Conservation (phyloP, 2,888 invertebrate species). For the Drosophila rubida region DNA sequence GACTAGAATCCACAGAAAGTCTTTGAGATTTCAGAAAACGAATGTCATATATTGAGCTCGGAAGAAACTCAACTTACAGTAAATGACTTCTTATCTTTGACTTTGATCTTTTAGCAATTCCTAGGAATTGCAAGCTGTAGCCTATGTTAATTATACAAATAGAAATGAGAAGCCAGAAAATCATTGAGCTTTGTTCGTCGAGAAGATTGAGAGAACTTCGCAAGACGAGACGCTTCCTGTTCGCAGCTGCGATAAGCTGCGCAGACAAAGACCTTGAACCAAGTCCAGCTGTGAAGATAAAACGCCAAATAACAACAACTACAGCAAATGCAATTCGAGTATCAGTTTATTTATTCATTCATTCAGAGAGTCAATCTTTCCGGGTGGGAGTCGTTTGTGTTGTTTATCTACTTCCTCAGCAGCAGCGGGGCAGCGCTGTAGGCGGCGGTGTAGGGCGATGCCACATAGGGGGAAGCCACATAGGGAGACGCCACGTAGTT, state of each 20-base stretch:
- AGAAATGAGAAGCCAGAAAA: slow-evolving; percentile 25
- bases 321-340: slow-evolving; percentile 14
- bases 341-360: slow-evolving; percentile 23
- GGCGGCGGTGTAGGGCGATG: slow-evolving; percentile 63
- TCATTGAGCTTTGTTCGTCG: slow-evolving; percentile 19
- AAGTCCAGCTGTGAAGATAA: slow-evolving; percentile 24
- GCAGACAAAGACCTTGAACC: slow-evolving; percentile 57
- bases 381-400: slow-evolving; percentile 2
- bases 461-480: slow-evolving; percentile 65
- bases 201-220: slow-evolving; percentile 26
- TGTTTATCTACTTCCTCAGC: slow-evolving; percentile 62
- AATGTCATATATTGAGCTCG: no score
- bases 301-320: slow-evolving; percentile 16
- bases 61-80: no score
- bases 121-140: no score
- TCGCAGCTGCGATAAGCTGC: slow-evolving; percentile 29
- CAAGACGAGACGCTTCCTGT: slow-evolving; percentile 41
- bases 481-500: slow-evolving; percentile 64
- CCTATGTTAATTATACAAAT: not conserved
- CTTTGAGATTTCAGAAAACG: no score
- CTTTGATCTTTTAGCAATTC: no score
- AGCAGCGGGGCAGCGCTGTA: slow-evolving; percentile 65
- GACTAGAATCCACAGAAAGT: not conserved
- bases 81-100: no score
- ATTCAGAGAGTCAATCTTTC: slow-evolving; percentile 16